Percentiles rank a stretch among this genome's conserved stretches.
Conservation (phyloP, 2,888 invertebrate genomes). For the Luffia ferchaultella region DNA sequence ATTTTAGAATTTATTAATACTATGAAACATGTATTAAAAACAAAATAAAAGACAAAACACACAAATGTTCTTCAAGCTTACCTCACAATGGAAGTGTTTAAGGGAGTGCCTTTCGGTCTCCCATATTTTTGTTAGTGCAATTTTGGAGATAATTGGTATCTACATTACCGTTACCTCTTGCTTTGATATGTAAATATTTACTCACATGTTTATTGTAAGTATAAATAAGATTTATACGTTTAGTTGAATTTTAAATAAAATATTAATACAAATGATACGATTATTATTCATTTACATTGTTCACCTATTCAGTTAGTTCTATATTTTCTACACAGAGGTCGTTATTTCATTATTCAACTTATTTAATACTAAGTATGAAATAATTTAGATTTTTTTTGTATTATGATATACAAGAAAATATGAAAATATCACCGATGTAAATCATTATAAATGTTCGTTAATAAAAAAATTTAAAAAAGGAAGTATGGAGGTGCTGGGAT, state of each 20-base stretch:
- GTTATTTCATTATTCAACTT: too few species aligned
- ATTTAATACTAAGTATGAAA: too few species aligned
- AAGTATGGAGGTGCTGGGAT: constrained; percentile 60
- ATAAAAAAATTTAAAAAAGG: too few species aligned
- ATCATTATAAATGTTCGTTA: too few species aligned
- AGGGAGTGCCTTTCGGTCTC: constrained; percentile 24
- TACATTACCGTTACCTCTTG: constrained; percentile 19
- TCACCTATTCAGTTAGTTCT: constrained; percentile 3
- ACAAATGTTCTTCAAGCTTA: constrained; percentile 20
- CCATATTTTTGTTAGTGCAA: constrained; percentile 59
- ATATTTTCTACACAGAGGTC: too few species aligned
- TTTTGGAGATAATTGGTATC: constrained; percentile 30
- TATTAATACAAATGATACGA: constrained; percentile 22
- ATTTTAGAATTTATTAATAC: background rate
- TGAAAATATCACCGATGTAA: too few species aligned
- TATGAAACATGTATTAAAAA: background rate
- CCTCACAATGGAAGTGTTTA: constrained; percentile 17
- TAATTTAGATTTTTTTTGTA: too few species aligned
- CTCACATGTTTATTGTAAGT: constrained; percentile 32
- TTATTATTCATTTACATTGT: background rate
- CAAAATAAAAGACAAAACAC: background rate
- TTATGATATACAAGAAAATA: too few species aligned
- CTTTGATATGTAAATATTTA: constrained; percentile 37
- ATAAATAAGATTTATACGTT: constrained; percentile 67
- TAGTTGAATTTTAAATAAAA: constrained; percentile 67